Base-by-base conservation (phyloP, 2,797 vertebrate genomes). In the Acipenser oxyrinchus region DNA sequence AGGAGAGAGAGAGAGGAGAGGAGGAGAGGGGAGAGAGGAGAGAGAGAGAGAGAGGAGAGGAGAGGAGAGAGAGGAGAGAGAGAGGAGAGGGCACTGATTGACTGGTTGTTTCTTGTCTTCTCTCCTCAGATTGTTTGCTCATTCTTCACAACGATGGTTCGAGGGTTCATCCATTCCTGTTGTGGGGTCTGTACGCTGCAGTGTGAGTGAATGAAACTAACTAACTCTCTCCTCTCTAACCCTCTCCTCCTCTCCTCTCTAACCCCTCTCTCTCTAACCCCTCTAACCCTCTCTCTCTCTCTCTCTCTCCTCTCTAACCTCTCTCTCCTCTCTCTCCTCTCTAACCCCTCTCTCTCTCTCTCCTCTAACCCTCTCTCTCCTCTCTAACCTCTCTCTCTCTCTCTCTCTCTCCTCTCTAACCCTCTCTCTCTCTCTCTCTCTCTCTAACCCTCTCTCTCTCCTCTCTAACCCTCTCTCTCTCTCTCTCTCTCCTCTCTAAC, bases 91-190 rank as follows among this genome's bases (percentile, higher is more conserved):
- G 7, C 58, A 51, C 23, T 37, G 23, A 37, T 37, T 37, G 1
- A 37, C 23, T 2, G 23, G 23, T 37, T 37, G 23, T 37, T 37
- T 37, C 23, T 23, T 55, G 52, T 55, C n/a, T 55, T 18, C 13
- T 51, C 60, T 55, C 75, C 67, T 48, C 73, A 96, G 94, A 87
- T 91, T 67, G 48, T 93, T 79, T 89, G 8, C 96, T 96, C 70
- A 80, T 95, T 73, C 87, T 96, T 62, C 94, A 96, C 78, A 96
- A n/a, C 94, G 0, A 74, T 94, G 82, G 92, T 96, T 13, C 87
- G 94, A 64, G 94, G 94, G 18, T 96, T 96, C 83, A 94, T 93
- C 84, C 94, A 96, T 78, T 96, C 94, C 0, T 94, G 93, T 79
- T 95, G 94, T 9, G 93, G 94, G 89, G 93, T 48, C 86, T 96